A percentile compares a stretch with the other conserved stretches of the same genome.
phyloP scores from a whole-genome alignment of 2,113 vertebrate genomes.

The Saimiri boliviensis region DNA sequence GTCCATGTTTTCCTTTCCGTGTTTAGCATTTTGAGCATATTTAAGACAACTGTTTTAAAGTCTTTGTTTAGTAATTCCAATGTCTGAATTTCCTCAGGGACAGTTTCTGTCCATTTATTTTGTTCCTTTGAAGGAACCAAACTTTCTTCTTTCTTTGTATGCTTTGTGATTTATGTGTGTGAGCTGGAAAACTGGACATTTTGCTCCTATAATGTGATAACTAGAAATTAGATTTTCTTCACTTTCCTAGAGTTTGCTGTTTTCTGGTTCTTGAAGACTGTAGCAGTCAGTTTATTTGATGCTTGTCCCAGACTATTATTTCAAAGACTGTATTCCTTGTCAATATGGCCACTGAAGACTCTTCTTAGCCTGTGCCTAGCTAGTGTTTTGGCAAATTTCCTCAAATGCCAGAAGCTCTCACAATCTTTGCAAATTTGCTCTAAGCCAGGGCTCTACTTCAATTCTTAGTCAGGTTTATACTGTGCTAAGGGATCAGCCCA shows the following conservation, averaged over 20 bases:
- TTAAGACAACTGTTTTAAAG: slow-evolving; percentile 41
- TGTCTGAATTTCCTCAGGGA: background rate
- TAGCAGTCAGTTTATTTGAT: background rate
- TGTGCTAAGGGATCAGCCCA: background rate
- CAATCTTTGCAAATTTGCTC: background rate
- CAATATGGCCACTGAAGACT: background rate
- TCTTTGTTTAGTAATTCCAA: background rate
- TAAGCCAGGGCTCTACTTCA: background rate
- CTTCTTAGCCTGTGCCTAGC: background rate
- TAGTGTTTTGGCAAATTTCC: background rate
- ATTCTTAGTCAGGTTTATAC: background rate
- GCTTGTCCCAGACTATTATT: background rate
- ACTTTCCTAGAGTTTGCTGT: background rate
- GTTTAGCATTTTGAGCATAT: slow-evolving; percentile 1
- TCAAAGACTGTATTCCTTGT: slow-evolving; percentile 10
- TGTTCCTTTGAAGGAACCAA: background rate
- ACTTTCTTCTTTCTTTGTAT: background rate
- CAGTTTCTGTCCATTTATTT: background rate
- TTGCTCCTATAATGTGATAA: background rate
- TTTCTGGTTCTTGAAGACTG: background rate
- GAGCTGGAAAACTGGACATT: background rate
- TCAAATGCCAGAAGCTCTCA: background rate
- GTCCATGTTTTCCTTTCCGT: background rate
- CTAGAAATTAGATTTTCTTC: background rate
- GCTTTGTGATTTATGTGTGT: background rate